Evolutionary conservation across 2,888 invertebrate genomes (phyloP).

Genomic region (Alcis repandata): DNA sequence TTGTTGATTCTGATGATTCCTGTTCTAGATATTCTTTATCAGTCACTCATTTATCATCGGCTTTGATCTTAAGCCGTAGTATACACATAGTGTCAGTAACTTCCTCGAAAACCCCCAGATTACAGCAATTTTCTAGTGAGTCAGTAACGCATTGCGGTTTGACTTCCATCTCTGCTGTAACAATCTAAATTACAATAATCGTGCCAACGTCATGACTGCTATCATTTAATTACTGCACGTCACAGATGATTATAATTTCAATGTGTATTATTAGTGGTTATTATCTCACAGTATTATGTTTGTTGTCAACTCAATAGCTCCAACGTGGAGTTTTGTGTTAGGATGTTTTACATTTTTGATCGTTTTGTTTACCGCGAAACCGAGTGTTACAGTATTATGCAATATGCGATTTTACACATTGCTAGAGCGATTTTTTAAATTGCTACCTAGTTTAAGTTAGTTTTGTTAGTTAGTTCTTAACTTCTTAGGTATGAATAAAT

Average conservation of each 20-base stretch:
- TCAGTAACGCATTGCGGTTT: constrained; percentile 34
- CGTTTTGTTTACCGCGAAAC: background rate
- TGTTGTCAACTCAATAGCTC: constrained; percentile 20
- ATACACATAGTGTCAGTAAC: background rate
- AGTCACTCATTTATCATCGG: background rate
- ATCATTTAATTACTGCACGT: constrained; percentile 36
- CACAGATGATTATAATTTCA: constrained; percentile 31
- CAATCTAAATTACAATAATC: constrained; percentile 29
- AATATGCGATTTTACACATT: background rate
- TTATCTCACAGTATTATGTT: constrained; percentile 21
- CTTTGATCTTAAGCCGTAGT: background rate
- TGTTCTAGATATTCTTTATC: background rate
- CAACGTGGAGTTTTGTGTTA: constrained; percentile 16
- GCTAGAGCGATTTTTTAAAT: too few species aligned
- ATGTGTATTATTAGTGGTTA: constrained; percentile 18
- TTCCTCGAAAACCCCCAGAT: background rate
- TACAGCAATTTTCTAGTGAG: constrained; percentile 16
- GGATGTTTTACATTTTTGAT: background rate
- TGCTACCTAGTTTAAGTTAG: too few species aligned
- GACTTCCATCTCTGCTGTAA: constrained; percentile 5
- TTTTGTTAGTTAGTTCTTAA: too few species aligned
- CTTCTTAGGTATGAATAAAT: too few species aligned
- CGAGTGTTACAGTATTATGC: background rate
- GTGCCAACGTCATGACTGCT: constrained; percentile 21
- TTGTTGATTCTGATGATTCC: background rate